A percentile compares a stretch with the other conserved stretches of the same genome.
Conservation (phyloP, 2,797 vertebrate genomes). For the Tenualosa thibaudeaui region DNA sequence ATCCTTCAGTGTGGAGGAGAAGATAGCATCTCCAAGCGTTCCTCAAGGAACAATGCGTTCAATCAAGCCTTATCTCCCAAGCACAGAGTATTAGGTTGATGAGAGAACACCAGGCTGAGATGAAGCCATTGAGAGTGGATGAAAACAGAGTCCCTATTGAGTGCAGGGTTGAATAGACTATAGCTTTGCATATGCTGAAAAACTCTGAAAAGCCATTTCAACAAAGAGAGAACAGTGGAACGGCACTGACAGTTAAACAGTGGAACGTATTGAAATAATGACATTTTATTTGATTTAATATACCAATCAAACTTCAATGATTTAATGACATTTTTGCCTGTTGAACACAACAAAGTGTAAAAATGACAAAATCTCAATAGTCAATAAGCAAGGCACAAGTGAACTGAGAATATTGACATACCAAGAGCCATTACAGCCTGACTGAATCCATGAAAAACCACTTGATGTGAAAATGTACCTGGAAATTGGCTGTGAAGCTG, state of each 20-base stretch:
- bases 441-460: background rate
- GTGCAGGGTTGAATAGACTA: background rate
- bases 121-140: conserved; percentile 9
- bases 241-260: background rate
- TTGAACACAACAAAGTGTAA: background rate
- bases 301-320: background rate
- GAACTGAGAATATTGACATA: background rate
- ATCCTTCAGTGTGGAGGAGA: background rate
- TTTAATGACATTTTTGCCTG: background rate
- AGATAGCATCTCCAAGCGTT: background rate
- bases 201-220: background rate
- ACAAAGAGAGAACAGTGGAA: background rate
- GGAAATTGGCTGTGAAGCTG: background rate
- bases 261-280: background rate
- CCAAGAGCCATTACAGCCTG: background rate
- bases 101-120: background rate
- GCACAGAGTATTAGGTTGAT: background rate
- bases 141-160: background rate
- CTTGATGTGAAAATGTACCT: conserved; percentile 9
- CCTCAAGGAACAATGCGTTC: background rate
- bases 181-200: background rate
- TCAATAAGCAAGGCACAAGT: background rate
- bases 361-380: background rate
- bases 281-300: background rate
- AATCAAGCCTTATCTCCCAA: background rate